These are phyloP conservation scores for Callorhinus ursinus DNA, from an alignment of 2,113 vertebrate genomes.

Conservation along the genomic window DNA sequence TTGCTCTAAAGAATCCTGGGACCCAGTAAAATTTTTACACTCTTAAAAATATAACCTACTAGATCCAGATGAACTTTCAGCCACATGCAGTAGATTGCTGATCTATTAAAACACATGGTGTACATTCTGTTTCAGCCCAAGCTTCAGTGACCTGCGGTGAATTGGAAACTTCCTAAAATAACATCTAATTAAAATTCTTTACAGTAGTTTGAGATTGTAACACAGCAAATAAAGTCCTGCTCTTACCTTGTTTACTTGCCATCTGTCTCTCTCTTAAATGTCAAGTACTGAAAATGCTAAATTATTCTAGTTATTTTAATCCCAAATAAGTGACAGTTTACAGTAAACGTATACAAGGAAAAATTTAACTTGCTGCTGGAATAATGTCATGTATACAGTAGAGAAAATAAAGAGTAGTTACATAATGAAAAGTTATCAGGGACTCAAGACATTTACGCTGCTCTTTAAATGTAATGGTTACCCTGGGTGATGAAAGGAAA, in stretches of 20 bases:
- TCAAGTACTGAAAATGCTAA: slow-evolving; percentile 54
- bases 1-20: neutral
- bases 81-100: neutral
- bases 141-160: neutral
- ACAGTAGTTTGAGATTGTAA: slow-evolving; percentile 29
- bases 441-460: neutral
- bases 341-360: slow-evolving; percentile 2
- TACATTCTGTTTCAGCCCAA: slow-evolving; percentile 8
- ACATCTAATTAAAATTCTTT: slow-evolving; percentile 66
- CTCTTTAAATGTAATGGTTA: neutral
- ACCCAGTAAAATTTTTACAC: neutral
- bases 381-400: neutral
- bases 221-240: slow-evolving; percentile 34
- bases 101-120: slow-evolving; percentile 48
- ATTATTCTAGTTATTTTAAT: slow-evolving; percentile 58
- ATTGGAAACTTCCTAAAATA: slow-evolving; percentile 64
- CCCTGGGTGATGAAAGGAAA: neutral
- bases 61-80: slow-evolving; percentile 11
- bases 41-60: slow-evolving; percentile 20
- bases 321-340: slow-evolving; percentile 43
- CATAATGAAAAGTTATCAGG: slow-evolving; percentile 14
- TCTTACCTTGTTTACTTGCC: slow-evolving; percentile 54
- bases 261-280: slow-evolving; percentile 52
- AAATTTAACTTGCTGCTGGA: neutral
- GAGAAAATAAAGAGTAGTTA: neutral